These are phyloP conservation scores for Drosophila micromelanica DNA, from an alignment of 1,140 invertebrate genomes.

Conservation along the genomic window DNA sequence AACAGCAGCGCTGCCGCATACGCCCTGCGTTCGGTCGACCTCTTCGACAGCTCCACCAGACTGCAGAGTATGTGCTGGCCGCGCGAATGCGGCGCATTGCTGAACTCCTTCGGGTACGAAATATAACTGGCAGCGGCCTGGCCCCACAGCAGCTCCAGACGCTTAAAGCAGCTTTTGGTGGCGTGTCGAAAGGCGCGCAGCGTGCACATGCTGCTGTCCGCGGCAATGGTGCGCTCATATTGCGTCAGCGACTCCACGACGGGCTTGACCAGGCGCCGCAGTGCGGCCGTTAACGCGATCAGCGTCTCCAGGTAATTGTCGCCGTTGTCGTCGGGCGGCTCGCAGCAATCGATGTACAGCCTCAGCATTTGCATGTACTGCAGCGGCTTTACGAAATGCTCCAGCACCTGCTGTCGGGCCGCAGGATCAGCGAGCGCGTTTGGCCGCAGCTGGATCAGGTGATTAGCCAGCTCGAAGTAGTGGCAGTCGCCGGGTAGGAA, in stretches of 20 bases:
- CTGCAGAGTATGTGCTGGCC: constrained; percentile 8
- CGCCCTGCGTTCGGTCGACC: background rate
- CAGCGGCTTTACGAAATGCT: background rate
- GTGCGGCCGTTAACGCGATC: background rate
- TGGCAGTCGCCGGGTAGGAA: constrained; percentile 9
- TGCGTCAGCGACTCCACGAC: constrained; percentile 37
- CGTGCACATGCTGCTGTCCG: background rate
- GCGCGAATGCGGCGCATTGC: constrained; percentile 1
- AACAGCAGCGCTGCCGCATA: constrained; percentile 16
- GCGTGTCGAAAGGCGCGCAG: background rate
- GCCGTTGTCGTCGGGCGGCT: background rate
- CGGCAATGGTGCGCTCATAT: constrained; percentile 9
- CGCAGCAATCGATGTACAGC: constrained; percentile 10
- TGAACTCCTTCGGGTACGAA: background rate
- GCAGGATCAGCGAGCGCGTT: background rate
- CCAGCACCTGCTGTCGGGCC: background rate
- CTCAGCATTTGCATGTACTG: constrained; percentile 40
- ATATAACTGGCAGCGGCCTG: background rate
- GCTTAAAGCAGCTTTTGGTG: background rate
- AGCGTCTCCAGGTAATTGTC: constrained; percentile 18
- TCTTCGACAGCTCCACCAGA: background rate
- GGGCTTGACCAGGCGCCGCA: constrained; percentile 38
- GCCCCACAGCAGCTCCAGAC: constrained; percentile 6
- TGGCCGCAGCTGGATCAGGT: background rate
- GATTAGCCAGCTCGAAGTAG: constrained; percentile 18